Evolutionary conservation across 2,113 vertebrate species (phyloP), one percentile per base, ranked within the genome.

Genomic region (Lepus americanus): DNA sequence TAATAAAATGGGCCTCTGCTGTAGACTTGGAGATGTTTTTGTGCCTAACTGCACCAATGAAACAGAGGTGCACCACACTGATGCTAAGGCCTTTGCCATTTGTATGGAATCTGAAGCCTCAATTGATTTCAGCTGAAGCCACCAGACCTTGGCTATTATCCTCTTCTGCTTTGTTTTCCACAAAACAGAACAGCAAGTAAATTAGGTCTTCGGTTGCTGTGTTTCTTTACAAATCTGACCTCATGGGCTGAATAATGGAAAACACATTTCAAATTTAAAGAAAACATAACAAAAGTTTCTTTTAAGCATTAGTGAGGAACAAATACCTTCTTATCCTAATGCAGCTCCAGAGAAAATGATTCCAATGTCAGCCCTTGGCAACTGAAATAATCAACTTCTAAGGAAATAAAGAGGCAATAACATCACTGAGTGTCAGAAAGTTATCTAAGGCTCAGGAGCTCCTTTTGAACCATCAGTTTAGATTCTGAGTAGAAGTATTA

Each of bases 181-280:
- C 27, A 95, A 94, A 93, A 39, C 61, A 92, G 94, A 94, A 95
- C 73, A 94, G 93, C 61, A 22, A 92, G 9, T 91, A 96, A 97
- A 95, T 95, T 95, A 96, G 86, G 92, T 90, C 87, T 87, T 89
- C 0, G 9, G 70, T 90, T 96, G 92, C 87, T 95, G 55, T 69
- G 81, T 86, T 90, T 96, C 93, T 97, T 95, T 90, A 97, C n/a
- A 96, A 94, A 97, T 89, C 69, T 66, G 44, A 96, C 88, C 83
- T 91, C 80, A 86, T 92, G 90, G 33, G 13, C 74, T 96, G 79
- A 97, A 96, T 92, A 96, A 96, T 95, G 86, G 29, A 94, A 95
- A 95, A 95, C 72, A 88, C 74, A 94, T 94, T 96, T 96, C 86
- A 94, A 88, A 95, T 95, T 89, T 94, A 90, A 95, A 96, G 67